phyloP scores from a whole-genome alignment of 2,797 vertebrate species.

The Spinus pinus region DNA sequence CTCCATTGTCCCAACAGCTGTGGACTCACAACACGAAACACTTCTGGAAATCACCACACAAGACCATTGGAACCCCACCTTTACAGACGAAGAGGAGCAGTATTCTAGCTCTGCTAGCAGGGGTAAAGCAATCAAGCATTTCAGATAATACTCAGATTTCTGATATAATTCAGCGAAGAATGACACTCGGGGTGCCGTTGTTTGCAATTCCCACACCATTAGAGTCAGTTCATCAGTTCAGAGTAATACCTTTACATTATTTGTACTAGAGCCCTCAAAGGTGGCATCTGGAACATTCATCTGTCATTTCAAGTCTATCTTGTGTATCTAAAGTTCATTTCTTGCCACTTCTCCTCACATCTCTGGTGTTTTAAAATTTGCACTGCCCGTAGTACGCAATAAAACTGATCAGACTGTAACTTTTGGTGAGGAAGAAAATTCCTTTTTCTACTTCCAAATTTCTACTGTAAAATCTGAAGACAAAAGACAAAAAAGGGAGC shows the following conservation, averaged over 20 bases:
- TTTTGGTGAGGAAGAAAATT: neutral
- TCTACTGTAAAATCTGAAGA: neutral
- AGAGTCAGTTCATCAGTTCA: neutral
- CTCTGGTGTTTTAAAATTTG: neutral
- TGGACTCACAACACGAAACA: neutral
- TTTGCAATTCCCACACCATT: neutral
- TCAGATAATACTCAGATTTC: neutral
- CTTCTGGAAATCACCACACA: neutral
- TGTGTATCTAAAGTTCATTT: neutral
- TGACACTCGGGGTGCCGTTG: neutral
- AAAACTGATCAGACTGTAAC: neutral
- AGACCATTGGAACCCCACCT: neutral
- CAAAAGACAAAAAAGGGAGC: neutral
- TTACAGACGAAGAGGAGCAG: conserved; percentile 34
- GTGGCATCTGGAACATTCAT: neutral
- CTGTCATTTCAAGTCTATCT: neutral
- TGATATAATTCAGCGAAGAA: neutral
- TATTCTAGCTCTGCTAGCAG: neutral
- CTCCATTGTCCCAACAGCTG: conserved; percentile 20
- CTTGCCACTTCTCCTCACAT: neutral
- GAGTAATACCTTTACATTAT: neutral
- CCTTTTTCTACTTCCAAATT: neutral
- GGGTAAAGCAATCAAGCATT: conserved; percentile 26
- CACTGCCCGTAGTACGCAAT: neutral
- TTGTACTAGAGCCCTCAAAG: neutral